phyloP scores from a whole-genome alignment of 2,797 vertebrate species.

The Coregonus suidteri region DNA sequence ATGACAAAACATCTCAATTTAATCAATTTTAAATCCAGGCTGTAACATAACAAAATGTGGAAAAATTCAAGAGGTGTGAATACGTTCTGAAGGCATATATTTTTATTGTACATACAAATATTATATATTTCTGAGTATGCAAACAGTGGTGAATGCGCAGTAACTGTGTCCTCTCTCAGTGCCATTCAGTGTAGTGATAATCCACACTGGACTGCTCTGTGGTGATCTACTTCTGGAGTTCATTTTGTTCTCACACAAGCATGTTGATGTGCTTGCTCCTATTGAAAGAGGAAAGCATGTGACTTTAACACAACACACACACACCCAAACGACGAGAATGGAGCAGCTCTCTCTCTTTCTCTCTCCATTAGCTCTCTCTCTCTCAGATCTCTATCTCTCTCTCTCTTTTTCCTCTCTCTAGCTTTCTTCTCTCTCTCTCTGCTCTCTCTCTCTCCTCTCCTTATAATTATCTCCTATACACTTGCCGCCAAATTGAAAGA shows the following conservation, averaged over 20 bases:
- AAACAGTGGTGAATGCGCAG: background rate
- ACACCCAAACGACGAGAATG: slow-evolving; percentile 23
- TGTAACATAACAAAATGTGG: too few relatives aligned
- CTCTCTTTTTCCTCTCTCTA: slow-evolving; percentile 3
- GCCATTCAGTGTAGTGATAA: background rate
- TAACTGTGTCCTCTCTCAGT: background rate
- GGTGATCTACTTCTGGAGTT: background rate
- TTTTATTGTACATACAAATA: too few relatives aligned
- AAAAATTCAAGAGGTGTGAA: too few relatives aligned
- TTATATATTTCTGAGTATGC: background rate
- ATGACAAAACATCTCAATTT: too few relatives aligned
- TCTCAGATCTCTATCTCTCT: too few relatives aligned
- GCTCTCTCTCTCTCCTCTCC: slow-evolving; percentile 23
- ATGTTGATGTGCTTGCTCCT: too few relatives aligned
- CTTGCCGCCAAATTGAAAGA: slow-evolving; percentile 69
- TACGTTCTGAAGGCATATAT: too few relatives aligned
- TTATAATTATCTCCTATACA: slow-evolving; percentile 72
- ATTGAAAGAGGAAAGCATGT: too few relatives aligned
- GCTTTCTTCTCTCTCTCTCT: slow-evolving; percentile 13
- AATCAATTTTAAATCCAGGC: too few relatives aligned
- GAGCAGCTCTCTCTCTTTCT: slow-evolving; percentile 32
- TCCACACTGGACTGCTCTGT: background rate
- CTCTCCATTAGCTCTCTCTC: slow-evolving; percentile 32
- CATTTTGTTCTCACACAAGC: slow-evolving; percentile 19
- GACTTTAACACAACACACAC: slow-evolving; percentile 32